Conservation (phyloP, 2,113 vertebrate genomes). For the Telmatochromis bifrenatus region DNA sequence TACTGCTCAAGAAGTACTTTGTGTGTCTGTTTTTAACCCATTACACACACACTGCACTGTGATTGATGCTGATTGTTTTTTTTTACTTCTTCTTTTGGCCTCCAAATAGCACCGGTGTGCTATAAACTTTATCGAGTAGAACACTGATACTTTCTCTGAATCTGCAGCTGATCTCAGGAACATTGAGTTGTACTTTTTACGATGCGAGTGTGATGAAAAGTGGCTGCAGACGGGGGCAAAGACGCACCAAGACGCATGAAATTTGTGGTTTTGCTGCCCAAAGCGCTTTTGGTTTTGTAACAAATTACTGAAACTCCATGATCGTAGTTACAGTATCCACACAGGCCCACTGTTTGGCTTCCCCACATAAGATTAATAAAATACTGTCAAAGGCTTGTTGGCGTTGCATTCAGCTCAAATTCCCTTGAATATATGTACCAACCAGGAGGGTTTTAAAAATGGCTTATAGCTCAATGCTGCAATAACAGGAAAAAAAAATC, state of each 20-base stretch:
- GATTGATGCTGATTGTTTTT: not conserved
- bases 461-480: too few relatives aligned
- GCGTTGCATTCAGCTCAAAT: not conserved
- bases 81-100: not conserved
- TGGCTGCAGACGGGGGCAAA: not conserved
- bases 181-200: not conserved
- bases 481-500: not conserved
- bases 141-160: not conserved
- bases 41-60: not conserved
- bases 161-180: not conserved
- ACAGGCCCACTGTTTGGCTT: not conserved
- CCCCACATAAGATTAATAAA: not conserved
- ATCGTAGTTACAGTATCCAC: not conserved
- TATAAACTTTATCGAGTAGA: not conserved
- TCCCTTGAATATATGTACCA: not conserved
- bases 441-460: not conserved
- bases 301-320: not conserved
- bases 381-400: not conserved
- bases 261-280: not conserved
- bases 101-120: not conserved
- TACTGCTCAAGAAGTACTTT: not conserved
- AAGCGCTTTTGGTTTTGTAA: not conserved
- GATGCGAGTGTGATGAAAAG: not conserved
- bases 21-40: not conserved
- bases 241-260: fast-evolving